Conservation (phyloP, 2,888 invertebrate genomes). For the Steinernema scapterisci region DNA sequence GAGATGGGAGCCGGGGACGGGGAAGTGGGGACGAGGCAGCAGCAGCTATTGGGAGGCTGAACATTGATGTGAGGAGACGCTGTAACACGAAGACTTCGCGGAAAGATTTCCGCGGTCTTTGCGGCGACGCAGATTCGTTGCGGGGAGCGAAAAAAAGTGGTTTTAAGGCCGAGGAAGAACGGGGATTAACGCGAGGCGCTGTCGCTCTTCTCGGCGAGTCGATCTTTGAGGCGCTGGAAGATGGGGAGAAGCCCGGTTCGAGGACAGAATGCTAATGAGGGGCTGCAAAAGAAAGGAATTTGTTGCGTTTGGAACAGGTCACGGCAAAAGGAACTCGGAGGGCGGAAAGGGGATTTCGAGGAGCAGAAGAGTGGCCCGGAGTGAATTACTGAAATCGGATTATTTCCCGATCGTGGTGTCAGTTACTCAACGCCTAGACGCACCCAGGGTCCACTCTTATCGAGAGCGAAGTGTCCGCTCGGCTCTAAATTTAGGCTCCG, state of each 20-base stretch:
- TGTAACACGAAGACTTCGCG: neutral
- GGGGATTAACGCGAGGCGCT: neutral
- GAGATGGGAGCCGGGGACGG: neutral
- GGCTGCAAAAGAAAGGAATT: no score
- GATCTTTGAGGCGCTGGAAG: neutral
- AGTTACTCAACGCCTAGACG: no score
- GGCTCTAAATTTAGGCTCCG: no score
- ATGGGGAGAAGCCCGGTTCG: neutral
- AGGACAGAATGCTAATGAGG: neutral
- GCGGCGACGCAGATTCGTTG: neutral
- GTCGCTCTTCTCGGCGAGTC: neutral
- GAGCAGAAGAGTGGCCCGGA: no score
- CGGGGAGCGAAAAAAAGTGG: no score
- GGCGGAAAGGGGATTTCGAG: no score
- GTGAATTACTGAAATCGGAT: no score
- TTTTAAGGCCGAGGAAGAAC: neutral
- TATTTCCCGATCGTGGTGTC: no score
- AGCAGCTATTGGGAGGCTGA: neutral
- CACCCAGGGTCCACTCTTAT: no score
- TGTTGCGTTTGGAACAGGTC: no score
- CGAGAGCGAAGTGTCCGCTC: no score
- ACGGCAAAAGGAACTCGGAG: no score
- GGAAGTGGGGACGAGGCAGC: slow-evolving; percentile 11
- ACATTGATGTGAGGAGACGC: slow-evolving; percentile 23
- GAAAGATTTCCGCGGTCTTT: neutral